phyloP scores from a whole-genome alignment of 2,888 invertebrate genomes.

The Pilophorus perplexus region DNA sequence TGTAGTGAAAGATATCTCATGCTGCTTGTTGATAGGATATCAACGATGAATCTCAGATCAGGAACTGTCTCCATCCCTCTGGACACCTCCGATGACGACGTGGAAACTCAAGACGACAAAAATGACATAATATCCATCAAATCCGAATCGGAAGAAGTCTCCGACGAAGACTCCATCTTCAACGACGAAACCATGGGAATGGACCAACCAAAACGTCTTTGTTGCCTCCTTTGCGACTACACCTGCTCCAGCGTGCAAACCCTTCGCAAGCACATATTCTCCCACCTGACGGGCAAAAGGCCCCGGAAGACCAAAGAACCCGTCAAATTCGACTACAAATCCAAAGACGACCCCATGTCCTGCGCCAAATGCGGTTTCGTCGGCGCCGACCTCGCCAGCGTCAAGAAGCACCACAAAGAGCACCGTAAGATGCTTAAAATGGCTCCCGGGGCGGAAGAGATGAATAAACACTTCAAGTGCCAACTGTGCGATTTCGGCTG shows the following conservation, averaged over 20 bases:
- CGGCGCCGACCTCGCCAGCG: not conserved
- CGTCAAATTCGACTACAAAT: not conserved
- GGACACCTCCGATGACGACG: not conserved
- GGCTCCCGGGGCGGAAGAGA: constrained; percentile 15
- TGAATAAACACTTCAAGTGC: constrained; percentile 15
- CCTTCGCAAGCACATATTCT: constrained; percentile 23
- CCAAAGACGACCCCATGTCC: not conserved
- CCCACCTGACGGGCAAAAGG: constrained; percentile 32
- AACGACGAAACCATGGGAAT: not conserved
- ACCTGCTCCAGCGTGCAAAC: constrained; percentile 22
- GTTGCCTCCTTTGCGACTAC: constrained; percentile 31
- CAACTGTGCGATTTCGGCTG: constrained; percentile 23
- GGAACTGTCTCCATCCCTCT: not conserved
- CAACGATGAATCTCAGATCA: constrained; percentile 14
- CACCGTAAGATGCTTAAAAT: constrained; percentile 1
- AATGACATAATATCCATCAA: not conserved
- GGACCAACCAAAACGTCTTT: not conserved
- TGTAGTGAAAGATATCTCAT: too few species aligned
- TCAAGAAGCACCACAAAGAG: constrained; percentile 10
- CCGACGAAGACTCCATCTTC: not conserved
- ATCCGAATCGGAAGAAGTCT: not conserved
- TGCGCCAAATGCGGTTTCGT: constrained; percentile 26
- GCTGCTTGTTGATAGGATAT: too few species aligned
- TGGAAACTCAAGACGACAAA: not conserved
- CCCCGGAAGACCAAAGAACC: not conserved